These are phyloP conservation scores for Mantis religiosa DNA, from an alignment of 2,888 invertebrate genomes.

Conservation along the genomic window DNA sequence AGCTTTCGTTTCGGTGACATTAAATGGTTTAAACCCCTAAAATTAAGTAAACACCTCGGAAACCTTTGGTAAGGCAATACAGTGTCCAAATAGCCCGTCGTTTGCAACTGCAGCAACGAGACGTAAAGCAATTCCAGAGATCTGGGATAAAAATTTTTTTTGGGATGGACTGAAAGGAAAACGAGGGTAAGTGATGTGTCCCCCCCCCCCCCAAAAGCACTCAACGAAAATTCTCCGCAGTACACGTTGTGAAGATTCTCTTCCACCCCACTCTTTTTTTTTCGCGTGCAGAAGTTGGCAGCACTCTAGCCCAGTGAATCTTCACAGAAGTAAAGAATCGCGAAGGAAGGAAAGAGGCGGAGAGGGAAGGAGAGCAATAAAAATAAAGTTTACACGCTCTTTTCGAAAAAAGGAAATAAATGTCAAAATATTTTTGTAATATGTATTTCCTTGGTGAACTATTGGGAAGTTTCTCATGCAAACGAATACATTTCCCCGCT, in stretches of 20 bases:
- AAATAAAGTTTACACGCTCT: background rate
- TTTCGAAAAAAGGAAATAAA: background rate
- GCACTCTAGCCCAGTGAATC: background rate
- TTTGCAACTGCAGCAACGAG: background rate
- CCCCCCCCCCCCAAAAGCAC: background rate
- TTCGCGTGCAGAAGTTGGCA: background rate
- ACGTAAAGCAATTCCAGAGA: background rate
- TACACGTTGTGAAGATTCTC: background rate
- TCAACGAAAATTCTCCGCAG: background rate
- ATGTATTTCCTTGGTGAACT: background rate
- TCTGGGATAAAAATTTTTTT: background rate
- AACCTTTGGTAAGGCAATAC: too few relatives aligned
- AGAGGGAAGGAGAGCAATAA: background rate
- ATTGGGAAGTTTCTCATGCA: background rate
- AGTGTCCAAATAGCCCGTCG: background rate
- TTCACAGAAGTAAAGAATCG: background rate
- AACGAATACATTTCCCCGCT: background rate
- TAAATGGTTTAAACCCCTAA: too few relatives aligned
- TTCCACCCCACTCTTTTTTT: background rate
- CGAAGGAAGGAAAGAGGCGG: background rate
- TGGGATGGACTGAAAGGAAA: background rate
- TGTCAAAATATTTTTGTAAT: background rate
- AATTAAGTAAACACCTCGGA: too few relatives aligned
- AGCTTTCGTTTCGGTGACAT: too few relatives aligned
- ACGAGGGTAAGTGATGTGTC: background rate